Evolutionary conservation across 2,888 invertebrate genomes (phyloP).

Genomic region (Sicus ferrugineus): DNA sequence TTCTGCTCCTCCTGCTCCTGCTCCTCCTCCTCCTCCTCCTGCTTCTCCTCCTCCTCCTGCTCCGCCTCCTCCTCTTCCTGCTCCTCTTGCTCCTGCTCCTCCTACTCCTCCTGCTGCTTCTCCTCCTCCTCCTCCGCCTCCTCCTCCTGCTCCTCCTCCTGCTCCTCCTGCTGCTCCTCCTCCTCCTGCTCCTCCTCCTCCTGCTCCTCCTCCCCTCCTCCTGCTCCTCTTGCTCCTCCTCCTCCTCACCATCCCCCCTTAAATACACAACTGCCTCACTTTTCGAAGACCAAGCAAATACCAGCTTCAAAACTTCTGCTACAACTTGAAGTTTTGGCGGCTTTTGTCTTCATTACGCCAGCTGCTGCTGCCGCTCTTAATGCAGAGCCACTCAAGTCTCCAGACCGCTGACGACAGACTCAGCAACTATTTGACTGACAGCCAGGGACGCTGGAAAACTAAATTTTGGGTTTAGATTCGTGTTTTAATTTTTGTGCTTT

Average conservation of each 20-base stretch:
- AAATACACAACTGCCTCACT: background rate
- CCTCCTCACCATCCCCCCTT: background rate
- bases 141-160: background rate
- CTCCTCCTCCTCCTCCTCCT: too few relatives aligned
- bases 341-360: constrained; percentile 20
- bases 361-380: background rate
- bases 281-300: background rate
- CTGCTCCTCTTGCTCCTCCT: background rate
- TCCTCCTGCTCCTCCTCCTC: background rate
- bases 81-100: too few relatives aligned
- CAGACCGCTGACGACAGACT: constrained; percentile 1
- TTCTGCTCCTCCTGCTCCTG: too few relatives aligned
- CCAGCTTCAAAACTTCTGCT: background rate
- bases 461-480: too few relatives aligned
- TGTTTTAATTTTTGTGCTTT: too few relatives aligned
- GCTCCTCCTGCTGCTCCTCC: background rate
- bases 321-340: constrained; percentile 2
- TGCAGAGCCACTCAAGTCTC: background rate
- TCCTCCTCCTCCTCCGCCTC: too few relatives aligned
- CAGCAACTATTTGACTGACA: background rate
- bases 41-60: too few relatives aligned
- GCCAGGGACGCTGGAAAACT: too few relatives aligned
- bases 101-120: too few relatives aligned
- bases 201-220: background rate
- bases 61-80: too few relatives aligned